Evolutionary conservation across 2,888 invertebrate genomes (phyloP).

Genomic region (Autographa pulchrina): DNA sequence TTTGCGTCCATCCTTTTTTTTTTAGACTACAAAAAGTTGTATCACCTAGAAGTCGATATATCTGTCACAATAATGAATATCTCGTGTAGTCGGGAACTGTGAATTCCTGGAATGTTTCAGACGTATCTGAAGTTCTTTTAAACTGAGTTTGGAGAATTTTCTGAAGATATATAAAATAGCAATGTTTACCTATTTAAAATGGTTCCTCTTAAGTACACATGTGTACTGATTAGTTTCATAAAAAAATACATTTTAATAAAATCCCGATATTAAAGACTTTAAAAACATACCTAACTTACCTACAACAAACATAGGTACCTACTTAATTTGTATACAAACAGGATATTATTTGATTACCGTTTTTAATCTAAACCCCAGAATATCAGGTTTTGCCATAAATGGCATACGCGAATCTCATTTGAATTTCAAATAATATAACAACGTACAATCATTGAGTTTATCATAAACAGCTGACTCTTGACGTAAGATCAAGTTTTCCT

Average conservation of each 20-base stretch:
- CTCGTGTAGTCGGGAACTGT: too few species aligned
- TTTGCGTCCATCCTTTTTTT: slow-evolving; percentile 9
- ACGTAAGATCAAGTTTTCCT: slow-evolving; percentile 15
- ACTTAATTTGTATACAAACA: slow-evolving; percentile 37
- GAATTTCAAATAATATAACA: slow-evolving; percentile 54
- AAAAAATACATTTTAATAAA: slow-evolving; percentile 2
- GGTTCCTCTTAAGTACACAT: too few species aligned
- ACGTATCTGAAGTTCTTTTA: too few species aligned
- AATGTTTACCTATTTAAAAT: too few species aligned
- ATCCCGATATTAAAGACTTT: slow-evolving; percentile 27
- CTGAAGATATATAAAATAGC: too few species aligned
- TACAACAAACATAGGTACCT: too few species aligned
- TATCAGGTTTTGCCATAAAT: slow-evolving; percentile 52
- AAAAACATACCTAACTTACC: slow-evolving; percentile 39
- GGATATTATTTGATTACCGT: slow-evolving; percentile 22
- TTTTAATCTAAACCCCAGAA: slow-evolving; percentile 42
- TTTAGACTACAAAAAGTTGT: too few species aligned
- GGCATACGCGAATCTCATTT: slow-evolving; percentile 45
- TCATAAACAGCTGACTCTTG: slow-evolving; percentile 41
- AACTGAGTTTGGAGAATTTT: too few species aligned
- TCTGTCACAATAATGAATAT: neutral
- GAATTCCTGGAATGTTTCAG: too few species aligned
- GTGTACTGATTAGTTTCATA: too few species aligned
- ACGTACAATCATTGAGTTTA: slow-evolving; percentile 35
- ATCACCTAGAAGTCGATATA: too few species aligned